A percentile compares a stretch with the other conserved stretches of the same genome.
Conservation (phyloP, 2,113 vertebrate species). For the Heterocephalus glaber region DNA sequence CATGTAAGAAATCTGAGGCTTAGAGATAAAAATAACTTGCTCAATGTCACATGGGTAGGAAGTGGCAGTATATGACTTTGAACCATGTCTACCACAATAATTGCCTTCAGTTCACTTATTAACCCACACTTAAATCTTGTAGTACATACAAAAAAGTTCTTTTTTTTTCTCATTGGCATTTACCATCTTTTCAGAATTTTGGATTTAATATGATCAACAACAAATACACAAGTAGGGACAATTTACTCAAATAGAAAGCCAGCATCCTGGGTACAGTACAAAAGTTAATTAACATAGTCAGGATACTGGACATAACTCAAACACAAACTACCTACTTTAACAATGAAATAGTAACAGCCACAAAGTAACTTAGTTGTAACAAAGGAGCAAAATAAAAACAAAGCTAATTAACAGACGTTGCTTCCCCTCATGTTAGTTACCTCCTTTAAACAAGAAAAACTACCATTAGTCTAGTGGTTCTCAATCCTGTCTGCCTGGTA, state of each 20-base stretch:
- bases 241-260: constrained; percentile 43
- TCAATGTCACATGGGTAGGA: constrained; percentile 19
- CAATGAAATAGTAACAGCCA: constrained; percentile 63
- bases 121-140: constrained; percentile 12
- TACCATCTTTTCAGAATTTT: constrained; percentile 32
- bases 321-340: constrained; percentile 66
- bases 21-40: constrained; percentile 13
- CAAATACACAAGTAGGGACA: constrained; percentile 21
- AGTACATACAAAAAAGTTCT: background rate
- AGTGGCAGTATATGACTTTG: constrained; percentile 15
- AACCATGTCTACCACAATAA: background rate
- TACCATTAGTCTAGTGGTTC: constrained; percentile 30
- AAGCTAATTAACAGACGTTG: constrained; percentile 44
- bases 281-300: constrained; percentile 61
- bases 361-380: constrained; percentile 59
- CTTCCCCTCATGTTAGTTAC: constrained; percentile 34
- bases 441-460: constrained; percentile 69
- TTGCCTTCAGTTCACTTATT: constrained; percentile 11
- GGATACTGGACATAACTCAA: constrained; percentile 34
- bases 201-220: constrained; percentile 52
- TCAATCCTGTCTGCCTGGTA: background rate
- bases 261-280: constrained; percentile 43
- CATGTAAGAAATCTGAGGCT: background rate
- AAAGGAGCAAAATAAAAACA: constrained; percentile 59
- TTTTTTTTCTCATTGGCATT: background rate